These are phyloP conservation scores for Bostrychus sinensis DNA, from an alignment of 2,113 vertebrate species.

Conservation along the genomic window DNA sequence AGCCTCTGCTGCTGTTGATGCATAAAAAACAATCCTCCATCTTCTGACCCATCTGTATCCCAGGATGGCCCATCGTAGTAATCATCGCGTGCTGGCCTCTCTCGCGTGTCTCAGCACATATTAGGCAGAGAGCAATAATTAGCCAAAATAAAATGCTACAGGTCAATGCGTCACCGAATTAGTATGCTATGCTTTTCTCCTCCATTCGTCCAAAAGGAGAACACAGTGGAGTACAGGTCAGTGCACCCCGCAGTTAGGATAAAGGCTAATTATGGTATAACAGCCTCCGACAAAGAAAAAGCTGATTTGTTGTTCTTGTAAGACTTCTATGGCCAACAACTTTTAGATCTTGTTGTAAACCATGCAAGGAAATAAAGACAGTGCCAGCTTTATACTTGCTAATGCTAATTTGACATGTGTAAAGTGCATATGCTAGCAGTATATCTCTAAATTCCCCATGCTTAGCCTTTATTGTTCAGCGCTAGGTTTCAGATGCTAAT, in stretches of 20 bases:
- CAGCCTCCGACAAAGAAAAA: background rate
- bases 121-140: slow-evolving; percentile 30
- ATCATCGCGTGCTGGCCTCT: background rate
- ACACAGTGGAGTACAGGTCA: slow-evolving; percentile 24
- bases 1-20: too few species aligned
- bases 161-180: slow-evolving; percentile 48
- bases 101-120: slow-evolving; percentile 25
- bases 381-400: too few species aligned
- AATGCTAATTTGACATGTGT: too few species aligned
- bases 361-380: too few species aligned
- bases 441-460: too few species aligned
- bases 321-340: background rate
- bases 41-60: background rate
- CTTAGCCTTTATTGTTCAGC: too few species aligned
- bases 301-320: background rate
- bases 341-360: background rate
- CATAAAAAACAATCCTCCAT: background rate
- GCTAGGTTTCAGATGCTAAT: too few species aligned
- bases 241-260: slow-evolving; percentile 18
- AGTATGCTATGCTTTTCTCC: slow-evolving; percentile 11
- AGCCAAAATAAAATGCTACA: slow-evolving; percentile 15
- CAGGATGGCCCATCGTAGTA: background rate
- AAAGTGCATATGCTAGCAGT: too few species aligned
- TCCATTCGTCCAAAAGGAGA: slow-evolving; percentile 26
- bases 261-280: slow-evolving; percentile 31